Evolutionary conservation across 1,140 invertebrate species (phyloP).

Genomic region (Lethrus apterus): DNA sequence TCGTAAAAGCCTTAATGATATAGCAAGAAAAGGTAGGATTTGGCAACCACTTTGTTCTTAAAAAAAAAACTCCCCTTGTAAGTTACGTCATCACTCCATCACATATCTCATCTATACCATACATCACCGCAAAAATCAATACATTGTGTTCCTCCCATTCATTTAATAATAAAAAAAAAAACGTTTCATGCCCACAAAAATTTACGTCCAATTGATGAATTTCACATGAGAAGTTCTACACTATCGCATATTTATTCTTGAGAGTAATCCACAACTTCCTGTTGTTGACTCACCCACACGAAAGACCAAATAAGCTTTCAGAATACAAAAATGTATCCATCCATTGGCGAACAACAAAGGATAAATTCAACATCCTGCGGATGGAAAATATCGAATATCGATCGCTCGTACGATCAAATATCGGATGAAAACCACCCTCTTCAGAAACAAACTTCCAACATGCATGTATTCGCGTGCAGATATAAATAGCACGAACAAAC

Average conservation of each 20-base stretch:
- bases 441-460: not conserved
- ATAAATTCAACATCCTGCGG: slow-evolving; percentile 25
- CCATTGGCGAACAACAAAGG: slow-evolving; percentile 1
- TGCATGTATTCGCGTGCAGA: not conserved
- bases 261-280: slow-evolving; percentile 20
- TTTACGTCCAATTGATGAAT: too few species aligned
- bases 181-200: too few species aligned
- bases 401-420: slow-evolving; percentile 7
- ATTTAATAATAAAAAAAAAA: too few species aligned
- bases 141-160: too few species aligned
- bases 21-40: too few species aligned
- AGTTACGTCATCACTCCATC: too few species aligned
- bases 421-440: not conserved
- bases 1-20: too few species aligned
- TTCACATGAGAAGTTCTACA: too few species aligned
- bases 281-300: slow-evolving; percentile 17
- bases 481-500: not conserved
- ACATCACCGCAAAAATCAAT: too few species aligned
- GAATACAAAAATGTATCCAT: slow-evolving; percentile 14
- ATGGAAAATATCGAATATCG: slow-evolving; percentile 26
- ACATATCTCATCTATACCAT: too few species aligned
- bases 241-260: slow-evolving; percentile 4
- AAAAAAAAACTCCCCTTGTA: too few species aligned
- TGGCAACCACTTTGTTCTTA: too few species aligned
- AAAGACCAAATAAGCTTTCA: slow-evolving; percentile 14